Evolutionary conservation across 2,888 invertebrate genomes (phyloP).

Genomic region (Deilephila porcellus): DNA sequence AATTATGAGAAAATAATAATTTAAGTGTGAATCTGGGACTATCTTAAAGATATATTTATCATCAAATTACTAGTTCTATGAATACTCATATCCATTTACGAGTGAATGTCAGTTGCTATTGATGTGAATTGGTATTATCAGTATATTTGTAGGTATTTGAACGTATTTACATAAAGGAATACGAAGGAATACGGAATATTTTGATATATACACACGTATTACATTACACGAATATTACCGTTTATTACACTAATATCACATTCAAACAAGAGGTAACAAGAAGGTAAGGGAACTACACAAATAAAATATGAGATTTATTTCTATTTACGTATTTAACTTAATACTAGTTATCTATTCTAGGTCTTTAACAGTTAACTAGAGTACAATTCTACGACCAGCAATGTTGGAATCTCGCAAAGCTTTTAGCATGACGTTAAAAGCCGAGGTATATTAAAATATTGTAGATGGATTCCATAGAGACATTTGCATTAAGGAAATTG

Average conservation of each 20-base stretch:
- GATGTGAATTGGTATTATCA: no score
- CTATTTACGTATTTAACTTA: conserved; percentile 2
- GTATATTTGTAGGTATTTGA: no score
- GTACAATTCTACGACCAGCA: neutral
- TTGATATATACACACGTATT: no score
- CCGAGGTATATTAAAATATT: neutral
- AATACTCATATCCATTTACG: no score
- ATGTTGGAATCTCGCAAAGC: neutral
- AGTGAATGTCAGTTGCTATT: no score
- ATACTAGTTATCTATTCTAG: neutral
- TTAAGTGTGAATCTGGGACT: no score
- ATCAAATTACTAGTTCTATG: no score
- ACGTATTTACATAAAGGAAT: no score
- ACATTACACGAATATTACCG: neutral
- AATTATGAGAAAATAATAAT: no score
- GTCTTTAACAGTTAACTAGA: neutral
- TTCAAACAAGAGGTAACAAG: conserved; percentile 1
- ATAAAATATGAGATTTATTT: neutral
- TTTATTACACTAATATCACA: neutral
- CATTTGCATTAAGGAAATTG: neutral
- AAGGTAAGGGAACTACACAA: neutral
- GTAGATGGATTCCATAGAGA: neutral
- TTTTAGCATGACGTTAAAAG: neutral
- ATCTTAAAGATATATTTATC: no score
- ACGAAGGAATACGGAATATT: no score